Base-by-base conservation (phyloP, 2,888 invertebrate genomes). In the Cyclophora albipunctata region DNA sequence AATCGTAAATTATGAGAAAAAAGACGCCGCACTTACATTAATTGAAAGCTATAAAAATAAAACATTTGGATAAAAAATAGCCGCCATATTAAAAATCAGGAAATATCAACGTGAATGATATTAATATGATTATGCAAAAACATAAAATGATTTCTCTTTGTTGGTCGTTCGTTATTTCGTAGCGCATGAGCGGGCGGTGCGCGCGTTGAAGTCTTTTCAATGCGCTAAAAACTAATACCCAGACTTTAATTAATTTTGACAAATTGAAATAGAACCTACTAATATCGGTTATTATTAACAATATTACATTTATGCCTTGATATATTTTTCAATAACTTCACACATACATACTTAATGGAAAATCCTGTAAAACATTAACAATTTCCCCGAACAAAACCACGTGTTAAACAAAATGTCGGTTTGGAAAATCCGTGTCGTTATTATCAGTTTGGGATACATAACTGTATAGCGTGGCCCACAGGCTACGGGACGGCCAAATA, bases 181-280 rank as follows among this genome's bases (percentile, higher is more conserved):
- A 54, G 55, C 51, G 52, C 52, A 46, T 47, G 40, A 34, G 53
- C 54, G 59, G 70, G 80, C 83, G 83, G 40, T 37, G 53, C 54
- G 59, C 71, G 80, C 83, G 83, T 83, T 84, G 73, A 82, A 67
- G 71, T 84, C 82, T 82, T 81, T 81, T 79, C 71, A 76, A 81
- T 60, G 67, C 20, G 20, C 1, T 20, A 20, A 20, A 20, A 20
- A 20, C 20, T 20, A 20, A 20, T 20, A 20, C 2, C 20, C 20
- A 20, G 20, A 20, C 20, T 20, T 20, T 20, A 20, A 20, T 20
- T 20, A 20, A 20, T 20, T 20, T 20, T 20, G 20, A 20, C 20
- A 20, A 20, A 20, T 20, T 20, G 20, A 20, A 20, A 20, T 20
- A 20, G 20, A 20, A 20, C 1, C 20, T 20, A 20, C 20, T 20